Conservation (phyloP, 2,888 invertebrate species). For the Elmis aenea region DNA sequence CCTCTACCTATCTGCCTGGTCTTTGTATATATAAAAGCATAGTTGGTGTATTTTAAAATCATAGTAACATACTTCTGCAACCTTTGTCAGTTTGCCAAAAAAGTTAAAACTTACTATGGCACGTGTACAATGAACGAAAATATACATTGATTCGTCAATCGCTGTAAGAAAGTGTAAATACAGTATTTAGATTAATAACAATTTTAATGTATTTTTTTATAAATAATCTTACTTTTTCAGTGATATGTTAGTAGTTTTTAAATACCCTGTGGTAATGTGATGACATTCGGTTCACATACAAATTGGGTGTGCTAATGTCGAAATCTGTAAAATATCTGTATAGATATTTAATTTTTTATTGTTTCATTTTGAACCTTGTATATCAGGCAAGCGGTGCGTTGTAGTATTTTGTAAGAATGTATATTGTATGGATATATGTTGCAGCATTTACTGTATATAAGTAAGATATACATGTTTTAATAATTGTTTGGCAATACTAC, state of each 20-base stretch:
- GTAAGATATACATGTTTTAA: slow-evolving; percentile 30
- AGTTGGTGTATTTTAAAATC: no score
- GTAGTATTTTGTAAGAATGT: slow-evolving; percentile 42
- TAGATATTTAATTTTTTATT: slow-evolving; percentile 20
- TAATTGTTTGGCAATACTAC: slow-evolving; percentile 33
- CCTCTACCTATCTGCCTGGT: no score
- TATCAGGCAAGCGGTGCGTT: slow-evolving; percentile 37
- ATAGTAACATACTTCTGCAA: no score
- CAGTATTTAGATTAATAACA: slow-evolving; percentile 22
- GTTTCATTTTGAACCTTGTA: slow-evolving; percentile 29
- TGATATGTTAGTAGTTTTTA: slow-evolving; percentile 15
- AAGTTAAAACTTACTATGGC: no score
- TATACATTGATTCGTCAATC: slow-evolving; percentile 4
- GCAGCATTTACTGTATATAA: slow-evolving; percentile 36
- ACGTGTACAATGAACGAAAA: no score
- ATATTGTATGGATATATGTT: slow-evolving; percentile 36
- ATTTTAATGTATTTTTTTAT: slow-evolving; percentile 18
- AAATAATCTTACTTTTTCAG: slow-evolving; percentile 12
- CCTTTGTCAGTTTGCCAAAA: no score
- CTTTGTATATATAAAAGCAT: no score
- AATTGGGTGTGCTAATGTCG: no score
- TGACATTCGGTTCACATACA: no score
- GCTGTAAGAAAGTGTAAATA: slow-evolving; percentile 16
- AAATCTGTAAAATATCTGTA: slow-evolving; percentile 27
- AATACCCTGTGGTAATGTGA: slow-evolving; percentile 6